Evolutionary conservation across 1,140 invertebrate genomes (phyloP).

Genomic region (Drosophila pruinosa): DNA sequence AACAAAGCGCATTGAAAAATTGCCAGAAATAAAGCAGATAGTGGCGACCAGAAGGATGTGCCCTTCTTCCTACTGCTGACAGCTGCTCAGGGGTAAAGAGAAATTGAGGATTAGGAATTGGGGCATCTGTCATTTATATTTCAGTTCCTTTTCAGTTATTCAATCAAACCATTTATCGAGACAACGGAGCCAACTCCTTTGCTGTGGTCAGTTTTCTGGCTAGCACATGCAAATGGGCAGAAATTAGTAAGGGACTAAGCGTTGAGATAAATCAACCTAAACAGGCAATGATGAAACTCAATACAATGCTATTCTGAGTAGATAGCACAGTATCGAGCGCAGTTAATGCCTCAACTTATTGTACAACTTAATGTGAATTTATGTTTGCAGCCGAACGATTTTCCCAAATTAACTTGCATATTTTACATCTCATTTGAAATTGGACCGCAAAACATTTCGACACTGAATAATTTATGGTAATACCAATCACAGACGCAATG

Average conservation of each 20-base stretch:
- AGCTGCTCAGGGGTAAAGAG: conserved; percentile 25
- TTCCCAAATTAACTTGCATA: conserved; percentile 52
- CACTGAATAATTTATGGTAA: conserved; percentile 58
- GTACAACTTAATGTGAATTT: conserved; percentile 68
- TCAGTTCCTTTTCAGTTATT: conserved; percentile 60
- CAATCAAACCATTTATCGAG: conserved; percentile 55
- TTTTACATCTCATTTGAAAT: conserved; percentile 58
- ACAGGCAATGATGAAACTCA: background rate
- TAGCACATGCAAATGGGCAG: conserved; percentile 31
- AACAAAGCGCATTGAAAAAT: conserved; percentile 77
- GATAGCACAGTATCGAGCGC: conserved; percentile 24
- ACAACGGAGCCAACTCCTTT: conserved; percentile 37
- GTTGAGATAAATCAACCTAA: conserved; percentile 30
- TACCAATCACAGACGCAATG: conserved; percentile 51
- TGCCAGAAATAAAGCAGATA: conserved; percentile 61
- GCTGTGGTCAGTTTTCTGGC: conserved; percentile 43
- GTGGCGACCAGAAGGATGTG: conserved; percentile 37
- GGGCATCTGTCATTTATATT: conserved; percentile 65
- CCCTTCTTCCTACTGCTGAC: conserved; percentile 49
- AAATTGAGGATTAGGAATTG: background rate
- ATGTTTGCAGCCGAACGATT: conserved; percentile 42
- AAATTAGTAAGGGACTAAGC: conserved; percentile 52
- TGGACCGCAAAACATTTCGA: conserved; percentile 52
- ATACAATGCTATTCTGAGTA: background rate
- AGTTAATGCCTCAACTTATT: conserved; percentile 51